Evolutionary conservation across 2,888 invertebrate genomes (phyloP).

Genomic region (Hirtodrosophila confusa): DNA sequence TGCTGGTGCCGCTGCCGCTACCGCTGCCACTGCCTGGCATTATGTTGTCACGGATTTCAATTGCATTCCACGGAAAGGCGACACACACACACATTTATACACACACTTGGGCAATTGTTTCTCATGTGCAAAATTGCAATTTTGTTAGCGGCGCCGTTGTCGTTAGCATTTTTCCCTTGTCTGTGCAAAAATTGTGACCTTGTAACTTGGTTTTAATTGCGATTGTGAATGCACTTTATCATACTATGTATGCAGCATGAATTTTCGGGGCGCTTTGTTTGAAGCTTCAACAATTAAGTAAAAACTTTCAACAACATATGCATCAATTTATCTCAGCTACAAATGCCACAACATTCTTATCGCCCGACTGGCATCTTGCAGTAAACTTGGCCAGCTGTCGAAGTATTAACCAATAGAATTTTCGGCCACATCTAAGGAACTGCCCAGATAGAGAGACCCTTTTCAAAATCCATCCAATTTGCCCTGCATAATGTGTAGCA

Average conservation of each 20-base stretch:
- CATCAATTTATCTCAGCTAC: constrained; percentile 12
- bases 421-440: constrained; percentile 24
- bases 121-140: constrained; percentile 74
- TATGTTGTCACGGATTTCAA: constrained; percentile 72
- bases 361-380: constrained; percentile 6
- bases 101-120: constrained; percentile 48
- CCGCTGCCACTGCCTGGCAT: constrained; percentile 43
- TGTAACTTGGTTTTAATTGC: constrained; percentile 74
- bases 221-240: constrained; percentile 54
- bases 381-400: constrained; percentile 43
- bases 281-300: constrained; percentile 18
- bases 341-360: constrained; percentile 20
- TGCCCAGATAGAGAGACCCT: constrained; percentile 45
- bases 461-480: constrained; percentile 64
- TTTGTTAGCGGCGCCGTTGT: constrained; percentile 65
- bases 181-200: constrained; percentile 71
- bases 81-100: constrained; percentile 10
- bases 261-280: constrained; percentile 25
- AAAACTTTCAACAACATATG: constrained; percentile 16
- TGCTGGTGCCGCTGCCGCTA: background rate
- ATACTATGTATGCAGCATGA: background rate
- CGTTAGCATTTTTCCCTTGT: constrained; percentile 60
- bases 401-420: constrained; percentile 31
- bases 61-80: constrained; percentile 70
- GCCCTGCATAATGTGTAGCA: constrained; percentile 48